Conservation (phyloP, 2,888 invertebrate genomes). For the Arrhopalites spinosus region DNA sequence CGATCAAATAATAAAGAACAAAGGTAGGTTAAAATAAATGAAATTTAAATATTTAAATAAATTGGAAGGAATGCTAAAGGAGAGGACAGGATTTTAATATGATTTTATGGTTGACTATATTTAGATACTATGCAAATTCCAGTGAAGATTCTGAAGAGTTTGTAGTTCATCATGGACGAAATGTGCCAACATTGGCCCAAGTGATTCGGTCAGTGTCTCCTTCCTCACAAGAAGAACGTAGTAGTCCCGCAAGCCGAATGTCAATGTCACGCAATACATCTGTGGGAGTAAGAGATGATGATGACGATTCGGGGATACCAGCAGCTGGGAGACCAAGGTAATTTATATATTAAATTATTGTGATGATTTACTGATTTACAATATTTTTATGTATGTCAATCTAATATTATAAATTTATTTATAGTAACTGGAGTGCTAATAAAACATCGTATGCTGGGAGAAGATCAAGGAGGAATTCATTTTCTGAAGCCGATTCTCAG, state of each 20-base stretch:
- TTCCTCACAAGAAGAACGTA: conserved; percentile 56
- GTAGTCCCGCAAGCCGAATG: conserved; percentile 56
- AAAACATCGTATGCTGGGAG: conserved; percentile 76
- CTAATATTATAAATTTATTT: too few species aligned
- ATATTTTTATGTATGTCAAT: too few species aligned
- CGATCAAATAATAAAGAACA: conserved; percentile 54
- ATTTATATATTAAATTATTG: too few species aligned
- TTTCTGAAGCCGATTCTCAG: conserved; percentile 78
- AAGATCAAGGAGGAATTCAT: conserved; percentile 80
- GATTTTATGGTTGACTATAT: too few species aligned
- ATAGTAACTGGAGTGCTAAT: conserved; percentile 76
- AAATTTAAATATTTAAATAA: too few species aligned
- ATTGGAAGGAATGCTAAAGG: too few species aligned
- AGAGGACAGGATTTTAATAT: too few species aligned
- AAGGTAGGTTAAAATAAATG: conserved; percentile 40
- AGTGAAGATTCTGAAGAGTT: conserved; percentile 67
- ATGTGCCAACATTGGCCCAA: conserved; percentile 74
- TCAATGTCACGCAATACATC: conserved; percentile 52
- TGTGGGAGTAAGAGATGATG: conserved; percentile 30
- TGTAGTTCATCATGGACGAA: conserved; percentile 79
- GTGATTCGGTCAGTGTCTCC: conserved; percentile 56
- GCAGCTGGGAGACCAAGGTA: conserved; percentile 76
- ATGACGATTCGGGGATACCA: conserved; percentile 58
- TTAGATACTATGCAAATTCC: conserved; percentile 55
- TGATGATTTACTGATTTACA: too few species aligned